A percentile compares a stretch with the other conserved stretches of the same genome.
These are phyloP conservation scores for Cliona cf. orientalis DNA, from an alignment of 37 sponge, comb jelly and placozoan species.

Conservation along the genomic window DNA sequence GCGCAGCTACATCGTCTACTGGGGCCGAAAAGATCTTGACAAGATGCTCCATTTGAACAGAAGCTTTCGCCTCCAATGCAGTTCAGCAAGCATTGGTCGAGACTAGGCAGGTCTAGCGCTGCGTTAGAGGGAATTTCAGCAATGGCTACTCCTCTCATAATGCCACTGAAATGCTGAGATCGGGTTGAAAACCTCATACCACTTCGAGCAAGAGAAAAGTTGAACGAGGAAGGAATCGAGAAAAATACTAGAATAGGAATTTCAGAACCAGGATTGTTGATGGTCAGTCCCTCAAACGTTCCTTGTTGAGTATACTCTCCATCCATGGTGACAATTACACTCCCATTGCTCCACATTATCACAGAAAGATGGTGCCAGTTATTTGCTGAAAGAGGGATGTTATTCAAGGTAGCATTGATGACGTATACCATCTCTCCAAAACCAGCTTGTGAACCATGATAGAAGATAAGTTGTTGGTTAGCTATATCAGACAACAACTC, in stretches of 20 bases:
- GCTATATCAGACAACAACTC: constrained; percentile 10
- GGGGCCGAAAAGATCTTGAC: constrained; percentile 28
- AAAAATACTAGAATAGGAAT: not conserved
- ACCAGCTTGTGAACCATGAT: not conserved
- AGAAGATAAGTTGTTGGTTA: not conserved
- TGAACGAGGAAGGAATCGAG: not conserved
- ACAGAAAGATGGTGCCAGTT: constrained; percentile 41
- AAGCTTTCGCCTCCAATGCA: constrained; percentile 22
- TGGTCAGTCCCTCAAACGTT: not conserved
- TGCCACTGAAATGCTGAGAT: constrained; percentile 29
- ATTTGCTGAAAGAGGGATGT: not conserved
- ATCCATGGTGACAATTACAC: constrained; percentile 16
- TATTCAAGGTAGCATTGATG: not conserved
- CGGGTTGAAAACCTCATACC: not conserved
- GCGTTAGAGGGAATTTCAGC: not conserved
- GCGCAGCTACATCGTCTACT: constrained; percentile 20
- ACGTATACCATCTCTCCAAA: not conserved
- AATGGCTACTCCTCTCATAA: constrained; percentile 46
- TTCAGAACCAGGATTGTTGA: not conserved
- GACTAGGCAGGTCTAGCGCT: not conserved
- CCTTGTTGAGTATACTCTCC: not conserved
- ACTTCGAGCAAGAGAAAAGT: not conserved
- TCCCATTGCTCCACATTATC: not conserved
- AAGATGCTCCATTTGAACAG: constrained; percentile 27
- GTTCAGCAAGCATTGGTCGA: constrained; percentile 28